phyloP scores from a whole-genome alignment of 2,888 invertebrate genomes.

The Tipula vernalis region DNA sequence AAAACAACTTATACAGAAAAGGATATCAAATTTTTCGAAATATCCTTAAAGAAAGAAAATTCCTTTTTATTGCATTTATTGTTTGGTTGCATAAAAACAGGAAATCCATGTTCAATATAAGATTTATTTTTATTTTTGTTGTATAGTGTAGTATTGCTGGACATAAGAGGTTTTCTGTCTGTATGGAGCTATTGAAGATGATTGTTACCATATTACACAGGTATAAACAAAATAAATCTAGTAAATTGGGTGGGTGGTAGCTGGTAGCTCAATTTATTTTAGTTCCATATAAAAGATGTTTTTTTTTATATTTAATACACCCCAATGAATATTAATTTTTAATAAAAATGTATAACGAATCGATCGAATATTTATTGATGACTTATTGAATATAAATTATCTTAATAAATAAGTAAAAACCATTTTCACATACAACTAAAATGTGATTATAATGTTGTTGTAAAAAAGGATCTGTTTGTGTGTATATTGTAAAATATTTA shows the following conservation, averaged over 20 bases:
- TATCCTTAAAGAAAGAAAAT: not conserved
- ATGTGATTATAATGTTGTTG: not conserved
- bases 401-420: not conserved
- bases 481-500: not conserved
- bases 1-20: not conserved
- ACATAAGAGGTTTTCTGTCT: not conserved
- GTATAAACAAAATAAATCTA: not conserved
- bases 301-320: not conserved
- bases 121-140: not conserved
- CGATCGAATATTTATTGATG: not conserved
- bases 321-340: constrained; percentile 4
- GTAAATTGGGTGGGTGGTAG: not conserved
- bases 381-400: not conserved
- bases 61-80: not conserved
- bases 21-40: not conserved
- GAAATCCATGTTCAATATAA: not conserved
- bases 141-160: not conserved
- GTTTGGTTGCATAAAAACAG: not conserved
- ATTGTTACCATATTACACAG: not conserved
- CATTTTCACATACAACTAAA: not conserved
- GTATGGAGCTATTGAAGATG: not conserved
- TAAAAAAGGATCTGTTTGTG: not conserved
- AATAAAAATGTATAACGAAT: not conserved
- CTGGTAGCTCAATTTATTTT: not conserved
- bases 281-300: not conserved